These are phyloP conservation scores for Drosophila nikananu DNA, from an alignment of 1,140 invertebrate species.

Conservation along the genomic window DNA sequence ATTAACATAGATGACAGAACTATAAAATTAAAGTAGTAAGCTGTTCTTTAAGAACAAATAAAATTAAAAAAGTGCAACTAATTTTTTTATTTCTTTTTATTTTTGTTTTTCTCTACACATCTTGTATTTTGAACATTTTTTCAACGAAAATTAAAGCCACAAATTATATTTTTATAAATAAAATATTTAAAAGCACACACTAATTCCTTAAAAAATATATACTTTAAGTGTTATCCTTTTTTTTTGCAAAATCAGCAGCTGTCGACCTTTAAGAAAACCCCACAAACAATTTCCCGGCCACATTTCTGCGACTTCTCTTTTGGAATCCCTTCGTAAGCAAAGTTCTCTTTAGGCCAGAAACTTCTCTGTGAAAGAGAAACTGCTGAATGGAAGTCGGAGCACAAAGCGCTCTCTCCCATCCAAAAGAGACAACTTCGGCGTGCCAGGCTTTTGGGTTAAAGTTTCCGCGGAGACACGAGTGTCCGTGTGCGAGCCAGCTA, in stretches of 20 bases:
- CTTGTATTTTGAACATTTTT: no score
- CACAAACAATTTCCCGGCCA: slow-evolving; percentile 24
- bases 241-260: background rate
- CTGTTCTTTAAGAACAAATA: no score
- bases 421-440: slow-evolving; percentile 13
- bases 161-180: no score
- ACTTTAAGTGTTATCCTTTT: no score
- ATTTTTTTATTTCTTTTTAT: no score
- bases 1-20: no score
- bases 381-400: slow-evolving; percentile 63
- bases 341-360: slow-evolving; percentile 22
- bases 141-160: no score
- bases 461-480: slow-evolving; percentile 46
- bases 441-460: slow-evolving; percentile 63
- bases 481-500: slow-evolving; percentile 25
- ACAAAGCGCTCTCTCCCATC: slow-evolving; percentile 27
- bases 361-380: slow-evolving; percentile 22
- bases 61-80: no score
- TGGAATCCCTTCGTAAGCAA: background rate
- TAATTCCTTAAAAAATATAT: no score
- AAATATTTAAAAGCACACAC: no score
- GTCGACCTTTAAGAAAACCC: slow-evolving; percentile 3
- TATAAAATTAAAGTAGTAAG: no score
- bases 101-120: no score
- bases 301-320: slow-evolving; percentile 2